Conservation (phyloP, 2,888 invertebrate species). For the Cephus runcator region DNA sequence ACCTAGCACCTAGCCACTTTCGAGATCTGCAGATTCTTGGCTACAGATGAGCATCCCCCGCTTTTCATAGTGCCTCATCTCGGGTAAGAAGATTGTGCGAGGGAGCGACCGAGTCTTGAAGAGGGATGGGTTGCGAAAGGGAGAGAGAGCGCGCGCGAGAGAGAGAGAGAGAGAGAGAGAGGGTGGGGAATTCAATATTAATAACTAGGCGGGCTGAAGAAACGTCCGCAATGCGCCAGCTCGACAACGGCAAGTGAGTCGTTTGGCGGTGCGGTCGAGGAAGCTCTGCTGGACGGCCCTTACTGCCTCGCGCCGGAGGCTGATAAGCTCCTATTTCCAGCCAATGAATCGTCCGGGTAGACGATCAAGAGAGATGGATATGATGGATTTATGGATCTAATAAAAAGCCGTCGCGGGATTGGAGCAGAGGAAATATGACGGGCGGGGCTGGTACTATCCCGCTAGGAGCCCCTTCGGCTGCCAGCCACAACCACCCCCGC, state of each 20-base stretch:
- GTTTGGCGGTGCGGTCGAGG: neutral
- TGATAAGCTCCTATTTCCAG: neutral
- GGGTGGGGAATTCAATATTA: constrained; percentile 76
- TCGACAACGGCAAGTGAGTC: constrained; percentile 15
- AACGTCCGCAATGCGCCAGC: constrained; percentile 68
- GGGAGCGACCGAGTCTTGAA: neutral
- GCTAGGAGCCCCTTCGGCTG: constrained; percentile 55
- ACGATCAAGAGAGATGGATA: constrained; percentile 66
- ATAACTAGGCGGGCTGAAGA: constrained; percentile 76
- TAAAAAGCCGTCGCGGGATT: constrained; percentile 64
- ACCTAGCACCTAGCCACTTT: neutral
- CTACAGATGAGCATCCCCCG: neutral
- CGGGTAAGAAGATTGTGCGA: neutral
- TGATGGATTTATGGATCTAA: constrained; percentile 88
- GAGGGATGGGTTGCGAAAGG: neutral
- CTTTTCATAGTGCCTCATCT: neutral
- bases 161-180: neutral
- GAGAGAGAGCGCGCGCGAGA: no score
- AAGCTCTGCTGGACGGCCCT: constrained; percentile 58
- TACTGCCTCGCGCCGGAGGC: constrained; percentile 38
- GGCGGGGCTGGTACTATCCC: constrained; percentile 53
- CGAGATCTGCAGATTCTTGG: no score
- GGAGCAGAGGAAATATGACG: constrained; percentile 64
- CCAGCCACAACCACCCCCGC: constrained; percentile 54
- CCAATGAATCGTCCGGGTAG: constrained; percentile 42